phyloP scores from a whole-genome alignment of 1,140 invertebrate genomes.

The Eciton burchellii region DNA sequence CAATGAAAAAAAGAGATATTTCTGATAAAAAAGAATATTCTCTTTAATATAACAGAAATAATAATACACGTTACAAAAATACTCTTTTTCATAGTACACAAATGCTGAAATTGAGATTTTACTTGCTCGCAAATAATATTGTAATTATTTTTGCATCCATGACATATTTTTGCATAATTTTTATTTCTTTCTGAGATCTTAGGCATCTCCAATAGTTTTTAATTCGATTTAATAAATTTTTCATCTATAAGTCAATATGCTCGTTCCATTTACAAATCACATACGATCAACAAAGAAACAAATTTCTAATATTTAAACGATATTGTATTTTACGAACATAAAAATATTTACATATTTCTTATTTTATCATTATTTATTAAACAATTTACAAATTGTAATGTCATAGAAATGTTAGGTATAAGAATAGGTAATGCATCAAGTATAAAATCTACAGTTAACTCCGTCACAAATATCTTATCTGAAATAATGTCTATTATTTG shows the following conservation, averaged over 20 bases:
- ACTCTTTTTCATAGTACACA: neutral
- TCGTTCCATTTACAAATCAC: neutral
- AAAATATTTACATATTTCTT: conserved; percentile 11
- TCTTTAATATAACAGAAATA: neutral
- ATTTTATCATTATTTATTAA: conserved; percentile 14
- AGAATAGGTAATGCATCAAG: neutral
- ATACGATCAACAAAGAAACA: neutral
- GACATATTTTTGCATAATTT: conserved; percentile 34
- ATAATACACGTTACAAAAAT: neutral
- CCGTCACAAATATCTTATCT: neutral
- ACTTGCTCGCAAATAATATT: conserved; percentile 9
- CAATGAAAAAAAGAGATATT: too few species aligned
- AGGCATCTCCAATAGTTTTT: conserved; percentile 4
- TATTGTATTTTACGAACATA: neutral
- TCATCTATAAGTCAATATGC: conserved; percentile 38
- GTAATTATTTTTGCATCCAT: neutral
- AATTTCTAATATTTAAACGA: neutral
- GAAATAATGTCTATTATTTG: conserved; percentile 2
- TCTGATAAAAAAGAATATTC: too few species aligned
- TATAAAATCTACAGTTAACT: neutral
- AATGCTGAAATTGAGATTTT: neutral
- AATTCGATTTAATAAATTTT: conserved; percentile 14
- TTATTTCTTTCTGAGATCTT: conserved; percentile 14
- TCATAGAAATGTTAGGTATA: neutral
- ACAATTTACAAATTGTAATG: neutral